Percentiles rank a stretch among this genome's conserved stretches.
Conservation (phyloP, 2,888 invertebrate genomes). For the Calameuta filiformis region DNA sequence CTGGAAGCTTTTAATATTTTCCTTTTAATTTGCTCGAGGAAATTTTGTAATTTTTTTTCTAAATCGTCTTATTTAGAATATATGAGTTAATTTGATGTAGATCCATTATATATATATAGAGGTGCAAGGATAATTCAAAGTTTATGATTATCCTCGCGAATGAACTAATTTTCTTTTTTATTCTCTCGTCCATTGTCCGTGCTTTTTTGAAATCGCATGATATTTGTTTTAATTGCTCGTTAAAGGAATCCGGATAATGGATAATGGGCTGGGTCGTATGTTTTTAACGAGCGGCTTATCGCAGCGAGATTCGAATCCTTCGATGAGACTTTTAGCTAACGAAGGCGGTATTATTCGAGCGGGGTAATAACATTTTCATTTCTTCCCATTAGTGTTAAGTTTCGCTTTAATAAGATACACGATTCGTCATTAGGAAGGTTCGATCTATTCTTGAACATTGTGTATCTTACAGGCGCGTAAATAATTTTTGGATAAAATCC, state of each 20-base stretch:
- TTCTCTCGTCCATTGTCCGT: not conserved
- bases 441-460: not conserved
- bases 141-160: not conserved
- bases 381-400: constrained; percentile 12
- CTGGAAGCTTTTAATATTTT: not conserved
- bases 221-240: not conserved
- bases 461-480: not conserved
- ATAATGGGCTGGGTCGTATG: not conserved
- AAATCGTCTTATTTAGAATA: too few relatives aligned
- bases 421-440: constrained; percentile 11
- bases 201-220: not conserved
- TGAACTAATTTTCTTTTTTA: not conserved
- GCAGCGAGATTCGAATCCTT: not conserved
- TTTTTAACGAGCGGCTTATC: not conserved
- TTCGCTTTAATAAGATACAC: constrained; percentile 14
- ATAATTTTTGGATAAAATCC: not conserved
- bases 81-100: too few relatives aligned
- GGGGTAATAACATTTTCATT: constrained; percentile 16
- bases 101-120: too few relatives aligned
- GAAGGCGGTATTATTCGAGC: constrained; percentile 14
- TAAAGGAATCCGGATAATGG: not conserved
- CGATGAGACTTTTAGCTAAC: constrained; percentile 12
- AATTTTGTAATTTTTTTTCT: too few relatives aligned
- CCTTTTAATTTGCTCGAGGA: not conserved
- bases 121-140: not conserved